phyloP scores from a whole-genome alignment of 1,140 invertebrate genomes.

The Trichonephila clavipes region DNA sequence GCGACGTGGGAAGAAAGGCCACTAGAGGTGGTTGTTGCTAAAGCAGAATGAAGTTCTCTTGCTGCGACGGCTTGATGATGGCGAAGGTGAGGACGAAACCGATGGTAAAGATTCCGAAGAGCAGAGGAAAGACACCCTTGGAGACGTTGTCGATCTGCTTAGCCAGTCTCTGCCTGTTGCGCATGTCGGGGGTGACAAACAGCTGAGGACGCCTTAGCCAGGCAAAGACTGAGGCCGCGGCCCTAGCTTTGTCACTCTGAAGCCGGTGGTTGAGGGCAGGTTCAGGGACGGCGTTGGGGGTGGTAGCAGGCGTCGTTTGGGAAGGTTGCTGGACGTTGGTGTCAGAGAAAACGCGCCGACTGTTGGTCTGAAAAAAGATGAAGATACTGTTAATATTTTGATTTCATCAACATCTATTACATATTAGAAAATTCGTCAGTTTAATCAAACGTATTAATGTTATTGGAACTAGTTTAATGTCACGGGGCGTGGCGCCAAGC shows the following conservation, averaged over 20 bases:
- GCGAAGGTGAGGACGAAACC: constrained; percentile 95
- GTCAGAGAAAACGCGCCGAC: constrained; percentile 71
- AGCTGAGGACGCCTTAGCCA: constrained; percentile 77
- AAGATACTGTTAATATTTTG: neutral
- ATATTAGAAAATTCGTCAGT: no score
- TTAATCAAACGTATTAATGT: no score
- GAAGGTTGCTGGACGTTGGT: constrained; percentile 70
- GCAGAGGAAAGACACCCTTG: constrained; percentile 93
- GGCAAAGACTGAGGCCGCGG: constrained; percentile 77
- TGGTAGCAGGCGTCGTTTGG: constrained; percentile 23
- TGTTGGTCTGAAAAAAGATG: constrained; percentile 66
- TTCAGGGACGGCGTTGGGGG: constrained; percentile 37
- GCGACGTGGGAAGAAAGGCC: constrained; percentile 50
- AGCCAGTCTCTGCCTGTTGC: constrained; percentile 88
- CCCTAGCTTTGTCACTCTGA: constrained; percentile 77
- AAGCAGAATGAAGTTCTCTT: constrained; percentile 78
- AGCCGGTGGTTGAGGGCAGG: constrained; percentile 56
- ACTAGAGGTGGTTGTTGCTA: constrained; percentile 59
- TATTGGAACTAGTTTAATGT: no score
- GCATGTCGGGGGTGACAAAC: constrained; percentile 85
- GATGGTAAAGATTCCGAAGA: constrained; percentile 94
- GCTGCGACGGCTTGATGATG: constrained; percentile 77
- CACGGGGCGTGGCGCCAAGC: no score
- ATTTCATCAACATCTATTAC: no score
- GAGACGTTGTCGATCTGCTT: constrained; percentile 97